Evolutionary conservation across 1,140 invertebrate genomes (phyloP).

Genomic region (Trichonephila clavata): DNA sequence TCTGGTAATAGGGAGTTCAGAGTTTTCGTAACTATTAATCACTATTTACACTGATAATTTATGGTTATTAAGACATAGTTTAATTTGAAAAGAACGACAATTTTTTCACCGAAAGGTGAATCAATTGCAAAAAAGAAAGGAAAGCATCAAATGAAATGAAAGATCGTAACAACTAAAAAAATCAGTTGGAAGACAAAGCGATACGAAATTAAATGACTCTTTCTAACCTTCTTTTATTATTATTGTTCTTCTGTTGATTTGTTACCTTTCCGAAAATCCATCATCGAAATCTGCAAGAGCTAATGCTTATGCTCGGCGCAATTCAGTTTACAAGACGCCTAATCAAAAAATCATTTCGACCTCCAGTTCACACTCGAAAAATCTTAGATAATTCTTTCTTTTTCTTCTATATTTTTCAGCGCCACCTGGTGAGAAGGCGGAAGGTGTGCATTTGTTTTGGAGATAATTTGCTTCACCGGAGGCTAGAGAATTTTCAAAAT

Average conservation of each 20-base stretch:
- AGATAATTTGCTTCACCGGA: background rate
- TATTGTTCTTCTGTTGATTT: background rate
- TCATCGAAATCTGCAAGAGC: background rate
- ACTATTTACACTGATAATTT: too few relatives aligned
- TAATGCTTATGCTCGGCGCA: background rate
- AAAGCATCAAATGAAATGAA: background rate
- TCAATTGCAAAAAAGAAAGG: background rate
- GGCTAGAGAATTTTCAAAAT: slow-evolving; percentile 30
- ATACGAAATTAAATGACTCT: background rate
- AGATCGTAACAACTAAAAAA: background rate
- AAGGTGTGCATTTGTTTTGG: slow-evolving; percentile 27
- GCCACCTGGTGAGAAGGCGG: slow-evolving; percentile 49
- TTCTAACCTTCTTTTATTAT: slow-evolving; percentile 15
- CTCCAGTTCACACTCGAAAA: slow-evolving; percentile 29
- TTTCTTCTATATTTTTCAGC: background rate
- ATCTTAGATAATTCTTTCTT: background rate
- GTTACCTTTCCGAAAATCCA: background rate
- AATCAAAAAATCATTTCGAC: slow-evolving; percentile 48
- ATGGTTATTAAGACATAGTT: too few relatives aligned
- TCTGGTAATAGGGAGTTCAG: too few relatives aligned
- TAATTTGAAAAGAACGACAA: too few relatives aligned
- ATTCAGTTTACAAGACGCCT: slow-evolving; percentile 16
- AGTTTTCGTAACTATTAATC: too few relatives aligned
- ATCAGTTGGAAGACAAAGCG: background rate
- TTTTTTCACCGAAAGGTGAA: too few relatives aligned